phyloP scores from a whole-genome alignment of 2,888 invertebrate genomes.

The Mechanitis messenoides region DNA sequence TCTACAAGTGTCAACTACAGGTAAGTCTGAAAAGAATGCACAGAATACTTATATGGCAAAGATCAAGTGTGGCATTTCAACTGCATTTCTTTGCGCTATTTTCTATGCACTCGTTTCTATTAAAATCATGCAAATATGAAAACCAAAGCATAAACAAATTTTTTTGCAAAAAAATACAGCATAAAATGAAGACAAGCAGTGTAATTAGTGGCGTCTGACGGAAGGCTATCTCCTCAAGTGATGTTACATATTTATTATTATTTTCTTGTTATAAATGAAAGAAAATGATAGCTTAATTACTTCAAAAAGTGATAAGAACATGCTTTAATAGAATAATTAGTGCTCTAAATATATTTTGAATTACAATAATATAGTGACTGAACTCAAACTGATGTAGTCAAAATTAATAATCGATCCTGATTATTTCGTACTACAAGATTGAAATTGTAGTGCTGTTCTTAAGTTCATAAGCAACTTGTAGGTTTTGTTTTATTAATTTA shows the following conservation, averaged over 20 bases:
- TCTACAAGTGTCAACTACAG: constrained; percentile 40
- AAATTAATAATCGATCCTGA: no score
- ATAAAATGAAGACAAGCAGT: constrained; percentile 25
- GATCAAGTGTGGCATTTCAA: constrained; percentile 41
- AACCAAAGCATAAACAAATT: constrained; percentile 39
- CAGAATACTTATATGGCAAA: constrained; percentile 65
- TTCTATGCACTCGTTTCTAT: constrained; percentile 72
- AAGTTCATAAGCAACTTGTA: no score
- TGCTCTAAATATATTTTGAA: no score
- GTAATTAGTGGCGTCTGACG: background rate
- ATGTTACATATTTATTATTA: background rate
- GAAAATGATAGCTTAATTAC: background rate
- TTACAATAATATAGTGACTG: no score
- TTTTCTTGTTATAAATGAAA: background rate
- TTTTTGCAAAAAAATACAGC: constrained; percentile 71
- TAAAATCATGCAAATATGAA: constrained; percentile 30
- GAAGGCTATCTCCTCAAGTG: background rate
- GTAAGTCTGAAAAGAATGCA: constrained; percentile 75
- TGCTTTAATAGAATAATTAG: background rate
- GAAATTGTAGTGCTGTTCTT: no score
- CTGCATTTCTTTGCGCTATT: constrained; percentile 74
- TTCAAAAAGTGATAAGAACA: background rate
- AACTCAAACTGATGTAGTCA: no score
- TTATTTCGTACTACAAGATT: no score
- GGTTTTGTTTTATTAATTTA: no score